Percentiles rank a stretch among this genome's conserved stretches.
Evolutionary conservation across 2,888 invertebrate genomes (phyloP).

Genomic region (Apeira syringaria): DNA sequence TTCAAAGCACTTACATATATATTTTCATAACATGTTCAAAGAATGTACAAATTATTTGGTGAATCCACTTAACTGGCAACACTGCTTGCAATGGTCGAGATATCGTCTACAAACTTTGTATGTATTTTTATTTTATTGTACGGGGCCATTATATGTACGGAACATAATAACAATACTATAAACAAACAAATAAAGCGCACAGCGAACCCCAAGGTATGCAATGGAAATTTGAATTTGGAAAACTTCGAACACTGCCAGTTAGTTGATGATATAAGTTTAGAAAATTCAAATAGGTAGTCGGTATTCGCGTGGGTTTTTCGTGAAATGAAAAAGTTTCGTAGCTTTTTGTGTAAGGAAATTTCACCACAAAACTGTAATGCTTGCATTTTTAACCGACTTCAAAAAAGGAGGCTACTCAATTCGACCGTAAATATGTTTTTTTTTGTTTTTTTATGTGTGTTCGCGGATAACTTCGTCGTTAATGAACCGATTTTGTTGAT

Average conservation of each 20-base stretch:
- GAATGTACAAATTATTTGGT: no score
- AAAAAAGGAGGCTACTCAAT: no score
- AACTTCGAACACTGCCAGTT: conserved; percentile 16
- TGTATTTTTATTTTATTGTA: conserved; percentile 29
- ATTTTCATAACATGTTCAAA: no score
- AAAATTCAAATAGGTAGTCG: conserved; percentile 16
- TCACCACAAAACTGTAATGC: no score
- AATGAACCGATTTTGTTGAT: no score
- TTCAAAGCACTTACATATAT: no score
- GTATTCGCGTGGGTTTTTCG: no score
- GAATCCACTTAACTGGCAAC: conserved; percentile 5
- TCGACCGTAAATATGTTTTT: no score
- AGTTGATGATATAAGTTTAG: conserved; percentile 16
- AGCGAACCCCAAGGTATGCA: conserved; percentile 15
- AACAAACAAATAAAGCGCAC: conserved; percentile 21
- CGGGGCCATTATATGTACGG: conserved; percentile 11
- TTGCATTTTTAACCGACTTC: no score
- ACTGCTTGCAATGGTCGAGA: conserved; percentile 7
- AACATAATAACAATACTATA: conserved; percentile 13
- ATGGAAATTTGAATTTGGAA: conserved; percentile 22
- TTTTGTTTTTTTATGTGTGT: no score
- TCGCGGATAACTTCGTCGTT: no score
- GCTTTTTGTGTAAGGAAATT: conserved; percentile 2
- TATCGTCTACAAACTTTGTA: conserved; percentile 32
- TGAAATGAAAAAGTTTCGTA: background rate